These are phyloP conservation scores for Oncorhynchus keta DNA, from an alignment of 2,113 vertebrate species.

Conservation along the genomic window DNA sequence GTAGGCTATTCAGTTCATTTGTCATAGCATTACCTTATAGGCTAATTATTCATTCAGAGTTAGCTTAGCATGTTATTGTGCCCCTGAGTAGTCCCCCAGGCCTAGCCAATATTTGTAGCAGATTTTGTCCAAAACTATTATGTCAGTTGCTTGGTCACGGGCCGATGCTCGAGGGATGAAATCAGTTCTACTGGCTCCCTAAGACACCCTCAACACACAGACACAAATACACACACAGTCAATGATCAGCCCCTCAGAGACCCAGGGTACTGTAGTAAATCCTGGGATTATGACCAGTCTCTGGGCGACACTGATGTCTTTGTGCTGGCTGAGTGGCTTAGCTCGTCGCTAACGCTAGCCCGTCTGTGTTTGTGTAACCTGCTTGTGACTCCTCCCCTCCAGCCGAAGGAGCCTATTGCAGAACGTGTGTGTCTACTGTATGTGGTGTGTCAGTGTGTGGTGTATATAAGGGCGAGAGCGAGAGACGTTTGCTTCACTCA, in stretches of 20 bases:
- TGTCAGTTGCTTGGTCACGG: slow-evolving; percentile 39
- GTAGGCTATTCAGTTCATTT: no score
- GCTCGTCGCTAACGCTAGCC: slow-evolving; percentile 24
- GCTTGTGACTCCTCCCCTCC: slow-evolving; percentile 4
- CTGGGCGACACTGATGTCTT: slow-evolving; percentile 46
- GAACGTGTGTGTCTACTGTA: no score
- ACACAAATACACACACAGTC: slow-evolving; percentile 15
- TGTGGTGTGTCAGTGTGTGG: no score
- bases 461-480: no score
- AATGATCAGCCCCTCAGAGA: slow-evolving; percentile 6
- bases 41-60: neutral
- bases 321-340: slow-evolving; percentile 44
- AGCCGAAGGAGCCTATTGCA: no score
- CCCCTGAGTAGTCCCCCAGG: neutral
- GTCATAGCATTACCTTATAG: neutral
- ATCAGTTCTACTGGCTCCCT: slow-evolving; percentile 18
- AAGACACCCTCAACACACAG: neutral
- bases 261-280: slow-evolving; percentile 52
- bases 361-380: slow-evolving; percentile 12
- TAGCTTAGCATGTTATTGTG: slow-evolving; percentile 1
- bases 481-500: no score
- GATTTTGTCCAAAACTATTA: slow-evolving; percentile 50
- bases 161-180: slow-evolving; percentile 31
- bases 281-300: slow-evolving; percentile 53
- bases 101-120: slow-evolving; percentile 27